phyloP scores from a whole-genome alignment of 2,888 invertebrate species.

The Eurytoma adleriae region DNA sequence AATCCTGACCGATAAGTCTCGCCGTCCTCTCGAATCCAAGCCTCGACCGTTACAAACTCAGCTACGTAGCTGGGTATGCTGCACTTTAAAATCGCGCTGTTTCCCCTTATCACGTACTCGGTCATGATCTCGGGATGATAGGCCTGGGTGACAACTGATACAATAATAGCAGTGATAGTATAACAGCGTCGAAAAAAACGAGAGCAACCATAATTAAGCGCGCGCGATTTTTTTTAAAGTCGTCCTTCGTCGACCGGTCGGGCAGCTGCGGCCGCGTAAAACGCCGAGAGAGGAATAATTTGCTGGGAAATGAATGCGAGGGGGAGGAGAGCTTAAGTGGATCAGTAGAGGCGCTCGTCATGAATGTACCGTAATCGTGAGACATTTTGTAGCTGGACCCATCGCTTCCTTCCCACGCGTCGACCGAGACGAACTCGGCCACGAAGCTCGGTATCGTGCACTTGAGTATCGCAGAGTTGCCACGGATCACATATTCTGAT shows the following conservation, averaged over 20 bases:
- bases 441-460: constrained; percentile 94
- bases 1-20: constrained; percentile 72
- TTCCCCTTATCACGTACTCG: constrained; percentile 86
- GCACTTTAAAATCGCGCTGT: constrained; percentile 85
- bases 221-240: too few species aligned
- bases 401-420: constrained; percentile 85
- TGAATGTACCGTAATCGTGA: constrained; percentile 84
- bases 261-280: too few species aligned
- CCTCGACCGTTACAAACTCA: constrained; percentile 84
- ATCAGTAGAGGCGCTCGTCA: background rate
- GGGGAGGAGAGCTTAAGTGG: background rate
- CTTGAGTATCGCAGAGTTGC: constrained; percentile 91
- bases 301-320: background rate
- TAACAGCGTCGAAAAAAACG: background rate
- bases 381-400: constrained; percentile 84
- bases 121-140: constrained; percentile 85
- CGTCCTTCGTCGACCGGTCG: too few species aligned
- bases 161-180: background rate
- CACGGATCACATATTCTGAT: constrained; percentile 92
- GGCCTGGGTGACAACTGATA: constrained; percentile 83
- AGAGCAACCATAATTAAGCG: too few species aligned
- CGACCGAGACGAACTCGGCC: constrained; percentile 93
- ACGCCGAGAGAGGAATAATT: background rate
- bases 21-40: constrained; percentile 84
- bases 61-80: constrained; percentile 86